phyloP scores from a whole-genome alignment of 2,888 invertebrate species.

The Philereme vetulata region DNA sequence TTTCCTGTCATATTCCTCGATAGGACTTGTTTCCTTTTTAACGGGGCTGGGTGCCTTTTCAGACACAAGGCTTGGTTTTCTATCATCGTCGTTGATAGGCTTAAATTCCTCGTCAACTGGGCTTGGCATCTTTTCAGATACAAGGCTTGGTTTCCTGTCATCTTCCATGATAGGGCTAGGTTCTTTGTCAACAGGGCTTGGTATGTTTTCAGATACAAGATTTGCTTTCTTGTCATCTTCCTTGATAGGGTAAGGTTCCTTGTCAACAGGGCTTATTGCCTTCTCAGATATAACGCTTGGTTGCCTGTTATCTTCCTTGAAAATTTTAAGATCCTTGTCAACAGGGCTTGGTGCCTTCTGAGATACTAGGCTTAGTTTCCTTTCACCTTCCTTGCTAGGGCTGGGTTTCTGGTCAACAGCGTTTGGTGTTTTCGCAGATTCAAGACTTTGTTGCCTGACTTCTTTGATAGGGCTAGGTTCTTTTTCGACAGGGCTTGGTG shows the following conservation, averaged over 20 bases:
- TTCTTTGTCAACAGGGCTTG: slow-evolving; percentile 6
- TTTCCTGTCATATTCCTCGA: slow-evolving; percentile 22
- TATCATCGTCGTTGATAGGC: slow-evolving; percentile 6
- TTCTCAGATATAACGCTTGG: slow-evolving; percentile 16
- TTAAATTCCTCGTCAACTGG: slow-evolving; percentile 25
- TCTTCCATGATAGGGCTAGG: slow-evolving; percentile 13
- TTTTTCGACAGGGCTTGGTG: slow-evolving; percentile 6
- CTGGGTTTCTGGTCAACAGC: slow-evolving; percentile 1
- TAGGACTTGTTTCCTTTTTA: slow-evolving; percentile 4
- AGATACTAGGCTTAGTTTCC: background rate
- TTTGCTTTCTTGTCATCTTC: slow-evolving; percentile 9
- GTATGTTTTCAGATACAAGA: background rate
- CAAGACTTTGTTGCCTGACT: slow-evolving; percentile 11
- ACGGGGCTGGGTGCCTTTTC: slow-evolving; percentile 9
- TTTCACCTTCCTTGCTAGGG: slow-evolving; percentile 2
- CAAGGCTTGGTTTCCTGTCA: slow-evolving; percentile 6
- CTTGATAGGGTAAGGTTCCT: slow-evolving; percentile 10
- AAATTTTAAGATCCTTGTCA: slow-evolving; percentile 25
- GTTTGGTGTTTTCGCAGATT: background rate
- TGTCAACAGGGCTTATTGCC: background rate
- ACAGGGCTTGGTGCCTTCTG: slow-evolving; percentile 4
- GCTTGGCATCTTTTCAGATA: slow-evolving; percentile 23
- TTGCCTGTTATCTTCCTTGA: background rate
- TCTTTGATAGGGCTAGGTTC: slow-evolving; percentile 5
- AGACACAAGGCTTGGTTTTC: slow-evolving; percentile 3